These are phyloP conservation scores for Leptatherina wallacei DNA, from an alignment of 2,797 vertebrate species.

Conservation along the genomic window DNA sequence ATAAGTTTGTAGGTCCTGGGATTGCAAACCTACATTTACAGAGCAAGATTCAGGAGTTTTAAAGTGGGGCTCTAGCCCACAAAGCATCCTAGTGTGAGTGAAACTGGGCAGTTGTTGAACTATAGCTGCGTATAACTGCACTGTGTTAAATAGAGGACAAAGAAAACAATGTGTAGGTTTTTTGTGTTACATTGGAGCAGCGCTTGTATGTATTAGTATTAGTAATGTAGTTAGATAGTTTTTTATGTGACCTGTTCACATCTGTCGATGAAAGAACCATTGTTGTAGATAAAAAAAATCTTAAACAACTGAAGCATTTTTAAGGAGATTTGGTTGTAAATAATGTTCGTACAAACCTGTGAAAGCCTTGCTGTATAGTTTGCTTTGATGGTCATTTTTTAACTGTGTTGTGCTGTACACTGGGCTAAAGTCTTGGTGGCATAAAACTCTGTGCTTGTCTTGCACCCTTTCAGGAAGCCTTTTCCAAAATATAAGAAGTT, in stretches of 20 bases:
- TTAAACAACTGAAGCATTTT: conserved; percentile 6
- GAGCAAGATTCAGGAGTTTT: neutral
- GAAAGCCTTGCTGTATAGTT: conserved; percentile 23
- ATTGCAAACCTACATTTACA: no score
- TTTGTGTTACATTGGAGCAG: neutral
- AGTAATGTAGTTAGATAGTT: neutral
- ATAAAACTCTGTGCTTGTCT: conserved; percentile 4
- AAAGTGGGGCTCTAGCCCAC: no score
- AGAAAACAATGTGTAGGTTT: neutral
- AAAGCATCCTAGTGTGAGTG: neutral
- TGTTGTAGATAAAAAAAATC: conserved; percentile 12
- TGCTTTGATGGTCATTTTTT: conserved; percentile 25
- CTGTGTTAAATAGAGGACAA: neutral
- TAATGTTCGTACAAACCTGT: conserved; percentile 32
- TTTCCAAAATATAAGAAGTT: conserved; percentile 23
- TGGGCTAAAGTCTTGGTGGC: conserved; percentile 32
- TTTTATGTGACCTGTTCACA: neutral
- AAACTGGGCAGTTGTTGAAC: neutral
- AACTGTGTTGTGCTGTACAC: conserved; percentile 33
- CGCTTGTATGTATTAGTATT: neutral
- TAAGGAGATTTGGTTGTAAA: conserved; percentile 41
- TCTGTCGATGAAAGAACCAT: neutral
- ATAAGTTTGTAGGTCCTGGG: no score
- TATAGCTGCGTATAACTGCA: no score
- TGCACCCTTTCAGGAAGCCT: conserved; percentile 22